Conservation (phyloP, 1,140 invertebrate species). For the Tetragonula clypearis region DNA sequence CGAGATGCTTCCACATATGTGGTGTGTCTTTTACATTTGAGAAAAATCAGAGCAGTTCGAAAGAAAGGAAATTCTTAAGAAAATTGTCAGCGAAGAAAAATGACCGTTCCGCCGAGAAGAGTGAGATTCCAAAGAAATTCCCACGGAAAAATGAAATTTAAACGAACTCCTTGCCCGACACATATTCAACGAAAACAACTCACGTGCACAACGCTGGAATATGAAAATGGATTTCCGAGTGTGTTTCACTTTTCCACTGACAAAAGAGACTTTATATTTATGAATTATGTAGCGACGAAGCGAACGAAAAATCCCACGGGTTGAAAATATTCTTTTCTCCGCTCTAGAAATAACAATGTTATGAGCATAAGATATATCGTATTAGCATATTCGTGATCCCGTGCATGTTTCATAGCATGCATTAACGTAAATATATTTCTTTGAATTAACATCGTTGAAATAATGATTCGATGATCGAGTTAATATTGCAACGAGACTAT, state of each 20-base stretch:
- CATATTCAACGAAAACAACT: not conserved
- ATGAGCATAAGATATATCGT: not conserved
- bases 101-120: not conserved
- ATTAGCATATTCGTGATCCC: not conserved
- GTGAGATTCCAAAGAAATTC: not conserved
- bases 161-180: not conserved
- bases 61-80: not conserved
- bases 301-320: not conserved
- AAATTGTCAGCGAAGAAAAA: not conserved
- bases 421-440: not conserved
- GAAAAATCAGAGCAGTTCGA: not conserved
- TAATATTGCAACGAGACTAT: slow-evolving; percentile 3
- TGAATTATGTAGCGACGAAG: not conserved
- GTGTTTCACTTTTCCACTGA: slow-evolving; percentile 4
- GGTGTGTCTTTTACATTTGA: not conserved
- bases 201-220: not conserved
- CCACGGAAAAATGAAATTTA: not conserved
- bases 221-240: slow-evolving; percentile 23
- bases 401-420: not conserved
- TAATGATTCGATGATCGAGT: not conserved
- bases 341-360: not conserved
- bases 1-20: too few species aligned
- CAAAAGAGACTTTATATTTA: slow-evolving; percentile 12
- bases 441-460: not conserved
- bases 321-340: not conserved